These are phyloP conservation scores for Ericerus pela DNA, from an alignment of 1,140 invertebrate species.

Conservation along the genomic window DNA sequence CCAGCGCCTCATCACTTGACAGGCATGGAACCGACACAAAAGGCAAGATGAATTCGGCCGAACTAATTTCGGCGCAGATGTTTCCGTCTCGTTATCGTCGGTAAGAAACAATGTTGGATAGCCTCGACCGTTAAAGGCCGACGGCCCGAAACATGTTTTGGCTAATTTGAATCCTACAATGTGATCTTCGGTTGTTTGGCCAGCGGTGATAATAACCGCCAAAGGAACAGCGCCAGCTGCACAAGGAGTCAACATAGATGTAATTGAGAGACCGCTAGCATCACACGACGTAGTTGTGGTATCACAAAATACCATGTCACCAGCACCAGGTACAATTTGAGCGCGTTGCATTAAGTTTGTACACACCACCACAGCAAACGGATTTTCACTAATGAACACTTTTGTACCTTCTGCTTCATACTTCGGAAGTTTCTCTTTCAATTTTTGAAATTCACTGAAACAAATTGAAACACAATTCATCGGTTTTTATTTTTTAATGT, in stretches of 20 bases:
- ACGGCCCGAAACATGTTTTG: background rate
- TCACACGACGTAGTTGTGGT: conserved; percentile 9
- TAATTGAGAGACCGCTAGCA: conserved; percentile 4
- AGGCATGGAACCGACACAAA: background rate
- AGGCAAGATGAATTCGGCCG: background rate
- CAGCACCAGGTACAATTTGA: background rate
- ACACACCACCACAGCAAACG: background rate
- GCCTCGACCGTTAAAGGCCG: background rate
- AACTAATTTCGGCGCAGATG: background rate
- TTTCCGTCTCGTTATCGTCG: conserved; percentile 2
- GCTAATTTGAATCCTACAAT: background rate
- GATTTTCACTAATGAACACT: background rate
- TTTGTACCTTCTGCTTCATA: background rate
- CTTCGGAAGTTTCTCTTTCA: background rate
- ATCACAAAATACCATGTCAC: conserved; percentile 12
- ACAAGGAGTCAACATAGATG: conserved; percentile 4
- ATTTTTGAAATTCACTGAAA: no score
- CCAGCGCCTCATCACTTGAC: background rate
- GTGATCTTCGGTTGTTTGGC: background rate
- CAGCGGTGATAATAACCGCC: conserved; percentile 6
- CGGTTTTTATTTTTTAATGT: no score
- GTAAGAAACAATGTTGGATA: background rate
- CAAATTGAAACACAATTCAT: no score
- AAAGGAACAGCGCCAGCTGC: conserved; percentile 9
- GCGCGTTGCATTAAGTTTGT: conserved; percentile 15